Base-by-base conservation (phyloP, 2,113 vertebrate species). In the Spea bombifrons region DNA sequence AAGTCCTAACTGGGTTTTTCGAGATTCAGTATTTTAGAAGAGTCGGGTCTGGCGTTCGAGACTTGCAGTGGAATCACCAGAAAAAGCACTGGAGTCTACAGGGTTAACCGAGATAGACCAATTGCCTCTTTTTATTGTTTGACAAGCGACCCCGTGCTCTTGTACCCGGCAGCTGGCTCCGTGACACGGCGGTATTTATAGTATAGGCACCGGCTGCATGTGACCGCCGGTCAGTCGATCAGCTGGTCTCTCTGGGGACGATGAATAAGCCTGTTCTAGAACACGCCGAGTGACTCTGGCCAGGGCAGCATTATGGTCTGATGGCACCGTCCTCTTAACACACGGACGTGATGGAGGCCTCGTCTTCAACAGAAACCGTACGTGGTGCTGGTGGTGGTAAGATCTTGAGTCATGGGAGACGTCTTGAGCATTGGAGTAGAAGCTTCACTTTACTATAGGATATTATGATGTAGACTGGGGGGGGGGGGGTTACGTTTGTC, bases 171-270 rank as follows among this genome's bases (percentile, higher is more conserved):
- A 17, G 61, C 49, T 17, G 66, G 53, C 67, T 49, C 5, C 16
- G 67, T 70, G 48, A 68, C 67, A 70, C 46, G 17, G 47, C 46
- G 10, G 75, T 78, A 66, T 79, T 67, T 79, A 47, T 47, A 79
- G 69, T n/a, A 30, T 59, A 13, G 70, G 13, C 70, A 57, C 43
- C 48, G 59, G 7, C 46, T 66, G 9, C 77, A 66, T 79, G 49
- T 73, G 70, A 78, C 76, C 12, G 68, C 76, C 12, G 68, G 68
- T 78, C 66, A 65, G 12, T 50, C 53, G 43, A 68, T 71, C 70
- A 79, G 69, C 30, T 55, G 69, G n/a, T 66, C 69, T 46, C 57
- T 16, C 69, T 17, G 8, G 59, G 8, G 15, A 63, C n/a, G 44
- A 45, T 78, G 30, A 12, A 16, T 9, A 9, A 17, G 57, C 16